Conservation (phyloP, 2,888 invertebrate genomes). For the Nomada hirtipes region DNA sequence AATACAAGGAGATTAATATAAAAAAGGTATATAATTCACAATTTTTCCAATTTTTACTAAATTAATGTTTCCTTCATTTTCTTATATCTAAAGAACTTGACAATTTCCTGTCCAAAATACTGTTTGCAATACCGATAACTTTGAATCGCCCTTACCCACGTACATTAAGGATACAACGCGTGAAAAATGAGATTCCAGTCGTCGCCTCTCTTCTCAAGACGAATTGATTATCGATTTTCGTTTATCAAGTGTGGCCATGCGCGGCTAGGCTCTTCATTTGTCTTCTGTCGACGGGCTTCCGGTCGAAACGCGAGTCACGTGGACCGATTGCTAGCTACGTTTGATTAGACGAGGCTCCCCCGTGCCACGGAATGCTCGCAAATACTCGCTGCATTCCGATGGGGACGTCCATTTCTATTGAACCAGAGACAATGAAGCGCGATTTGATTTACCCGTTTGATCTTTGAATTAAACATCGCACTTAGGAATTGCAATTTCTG, state of each 20-base stretch:
- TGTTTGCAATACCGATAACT: too few species aligned
- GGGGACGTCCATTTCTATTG: conserved; percentile 28
- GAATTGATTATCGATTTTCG: conserved; percentile 52
- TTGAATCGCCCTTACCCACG: not conserved
- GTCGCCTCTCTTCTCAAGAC: not conserved
- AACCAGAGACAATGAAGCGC: conserved; percentile 12
- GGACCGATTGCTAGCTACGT: conserved; percentile 34
- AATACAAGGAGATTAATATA: too few species aligned
- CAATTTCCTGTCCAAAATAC: too few species aligned
- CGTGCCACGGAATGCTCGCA: conserved; percentile 17
- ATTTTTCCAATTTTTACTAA: too few species aligned
- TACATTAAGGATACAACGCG: not conserved
- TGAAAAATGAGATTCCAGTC: not conserved
- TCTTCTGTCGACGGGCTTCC: conserved; percentile 40
- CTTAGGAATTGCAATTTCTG: not conserved
- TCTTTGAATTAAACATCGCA: not conserved
- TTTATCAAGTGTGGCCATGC: conserved; percentile 29
- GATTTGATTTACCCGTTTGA: conserved; percentile 13
- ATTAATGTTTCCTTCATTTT: too few species aligned
- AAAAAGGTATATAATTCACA: too few species aligned
- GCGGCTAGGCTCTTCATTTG: conserved; percentile 18
- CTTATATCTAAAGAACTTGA: too few species aligned
- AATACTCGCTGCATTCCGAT: conserved; percentile 25
- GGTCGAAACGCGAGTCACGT: conserved; percentile 40
- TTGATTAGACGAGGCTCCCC: conserved; percentile 31